Conservation (phyloP, 1,140 invertebrate genomes). For the Parasteatoda tepidariorum region DNA sequence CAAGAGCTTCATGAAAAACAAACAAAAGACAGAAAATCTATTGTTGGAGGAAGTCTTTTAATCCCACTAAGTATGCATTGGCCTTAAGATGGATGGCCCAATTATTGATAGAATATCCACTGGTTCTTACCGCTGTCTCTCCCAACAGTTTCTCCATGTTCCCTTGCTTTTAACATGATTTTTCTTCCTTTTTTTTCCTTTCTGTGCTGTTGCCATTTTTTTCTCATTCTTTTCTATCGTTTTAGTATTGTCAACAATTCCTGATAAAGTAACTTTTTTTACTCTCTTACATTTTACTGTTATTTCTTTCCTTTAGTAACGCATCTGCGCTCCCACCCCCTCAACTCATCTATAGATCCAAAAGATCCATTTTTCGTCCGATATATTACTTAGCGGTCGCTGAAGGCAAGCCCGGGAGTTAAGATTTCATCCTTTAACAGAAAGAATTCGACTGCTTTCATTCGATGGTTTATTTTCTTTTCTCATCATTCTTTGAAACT, state of each 20-base stretch:
- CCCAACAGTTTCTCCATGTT: conserved; percentile 22
- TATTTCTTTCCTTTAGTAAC: conserved; percentile 20
- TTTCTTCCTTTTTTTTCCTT: conserved; percentile 9
- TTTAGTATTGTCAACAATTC: conserved; percentile 11
- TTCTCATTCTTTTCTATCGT: neutral
- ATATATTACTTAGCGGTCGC: conserved; percentile 18
- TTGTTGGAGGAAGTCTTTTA: conserved; percentile 57
- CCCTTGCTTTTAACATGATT: conserved; percentile 25
- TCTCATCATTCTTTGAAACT: too few relatives aligned
- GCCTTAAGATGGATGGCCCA: conserved; percentile 51
- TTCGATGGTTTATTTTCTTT: too few relatives aligned
- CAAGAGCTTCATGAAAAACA: conserved; percentile 21
- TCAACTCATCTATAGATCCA: neutral
- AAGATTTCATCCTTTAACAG: neutral
- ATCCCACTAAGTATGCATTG: conserved; percentile 59
- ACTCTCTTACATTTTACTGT: conserved; percentile 22
- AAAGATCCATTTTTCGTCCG: conserved; percentile 23
- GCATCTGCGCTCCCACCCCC: neutral
- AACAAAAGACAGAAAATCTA: conserved; percentile 42
- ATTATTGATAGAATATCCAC: conserved; percentile 60
- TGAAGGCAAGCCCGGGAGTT: neutral
- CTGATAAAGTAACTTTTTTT: conserved; percentile 32
- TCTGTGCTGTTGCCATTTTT: neutral
- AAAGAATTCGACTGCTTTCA: too few relatives aligned
- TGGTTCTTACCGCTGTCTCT: conserved; percentile 50